Evolutionary conservation across 2,888 invertebrate species (phyloP), one percentile per base, ranked within the genome.

Genomic region (Tortricodes alternella): DNA sequence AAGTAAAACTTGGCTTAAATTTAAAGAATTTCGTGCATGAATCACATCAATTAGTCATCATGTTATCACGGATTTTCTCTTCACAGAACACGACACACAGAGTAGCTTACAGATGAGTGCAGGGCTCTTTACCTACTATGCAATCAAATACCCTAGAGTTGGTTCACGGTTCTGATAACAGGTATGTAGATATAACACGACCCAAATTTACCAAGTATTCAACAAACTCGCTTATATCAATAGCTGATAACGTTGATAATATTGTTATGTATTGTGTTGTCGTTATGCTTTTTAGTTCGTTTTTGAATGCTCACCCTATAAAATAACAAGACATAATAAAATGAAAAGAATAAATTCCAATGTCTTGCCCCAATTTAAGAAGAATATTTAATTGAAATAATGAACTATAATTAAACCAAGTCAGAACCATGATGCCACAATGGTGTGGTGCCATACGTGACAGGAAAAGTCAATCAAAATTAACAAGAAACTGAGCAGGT

Each of bases 161-260:
- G 46, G 53, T 59, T 48, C 58, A 58, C 37, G 58, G 55, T 61
- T 70, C 67, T 67, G 59, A 62, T 70, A 73, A 71, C 70, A 80
- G 73, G 74, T 79, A 75, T 63, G 70, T 71, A 59, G 35, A 64
- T 60, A 53, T 66, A 24, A 68, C 64, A 64, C 87, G 88, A 86
- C 89, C 89, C 80, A 85, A 88, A 85, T 88, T 80, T 71, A 52
- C 43, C 37, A 69, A 67, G 74, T 74, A 75, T 75, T 65, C 76
- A 71, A 74, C 71, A 72, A 73, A 72, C 73, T 75, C 70, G 66
- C 74, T 71, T 80, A 86, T 89, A 89, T 89, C 89, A 80, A 80
- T 72, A 68, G 62, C 68, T 74, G 89, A 88, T 89, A 89, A 85
- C 74, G 72, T 74, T 83, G 89, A 89, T 89, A 88, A 89, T 86